Evolutionary conservation across 2,797 vertebrate species (phyloP).

Genomic region (Novumbra hubbsi): DNA sequence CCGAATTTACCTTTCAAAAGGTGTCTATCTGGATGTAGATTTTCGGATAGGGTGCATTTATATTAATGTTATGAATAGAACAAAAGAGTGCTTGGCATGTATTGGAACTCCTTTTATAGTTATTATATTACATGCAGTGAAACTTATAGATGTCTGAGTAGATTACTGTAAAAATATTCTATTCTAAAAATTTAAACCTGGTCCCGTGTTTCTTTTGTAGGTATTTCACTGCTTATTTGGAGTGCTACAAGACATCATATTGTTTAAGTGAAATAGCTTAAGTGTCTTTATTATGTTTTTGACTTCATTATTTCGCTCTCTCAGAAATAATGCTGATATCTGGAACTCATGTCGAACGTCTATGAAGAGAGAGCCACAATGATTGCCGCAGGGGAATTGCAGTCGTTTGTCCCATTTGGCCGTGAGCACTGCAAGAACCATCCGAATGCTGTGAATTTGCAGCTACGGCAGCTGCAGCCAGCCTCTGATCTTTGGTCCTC

Average conservation of each 20-base stretch:
- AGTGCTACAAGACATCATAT: not conserved
- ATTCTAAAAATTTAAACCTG: not conserved
- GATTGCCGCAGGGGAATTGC: slow-evolving; percentile 98
- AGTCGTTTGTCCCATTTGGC: slow-evolving; percentile 97
- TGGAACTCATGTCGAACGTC: slow-evolving; percentile 99
- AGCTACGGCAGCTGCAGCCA: slow-evolving; percentile 94
- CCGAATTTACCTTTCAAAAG: too few relatives aligned
- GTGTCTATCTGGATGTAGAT: too few relatives aligned
- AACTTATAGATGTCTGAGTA: too few relatives aligned
- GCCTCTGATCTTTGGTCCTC: slow-evolving; percentile 96
- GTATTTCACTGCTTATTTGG: not conserved
- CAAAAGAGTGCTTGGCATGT: too few relatives aligned
- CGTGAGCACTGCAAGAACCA: slow-evolving; percentile 96
- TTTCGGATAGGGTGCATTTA: too few relatives aligned
- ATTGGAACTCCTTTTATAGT: too few relatives aligned
- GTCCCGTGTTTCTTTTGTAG: not conserved
- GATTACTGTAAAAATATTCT: not conserved
- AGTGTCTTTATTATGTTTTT: not conserved
- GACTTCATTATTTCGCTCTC: not conserved
- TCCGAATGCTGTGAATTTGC: slow-evolving; percentile 93
- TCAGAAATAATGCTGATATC: slow-evolving; percentile 99
- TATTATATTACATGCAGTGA: too few relatives aligned
- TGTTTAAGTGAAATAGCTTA: not conserved
- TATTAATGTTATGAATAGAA: too few relatives aligned
- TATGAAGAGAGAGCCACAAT: slow-evolving; percentile 98